Percentiles rank a stretch among this genome's conserved stretches.
These are phyloP conservation scores for Anolis sagrei DNA, from an alignment of 2,113 vertebrate species.

Conservation along the genomic window DNA sequence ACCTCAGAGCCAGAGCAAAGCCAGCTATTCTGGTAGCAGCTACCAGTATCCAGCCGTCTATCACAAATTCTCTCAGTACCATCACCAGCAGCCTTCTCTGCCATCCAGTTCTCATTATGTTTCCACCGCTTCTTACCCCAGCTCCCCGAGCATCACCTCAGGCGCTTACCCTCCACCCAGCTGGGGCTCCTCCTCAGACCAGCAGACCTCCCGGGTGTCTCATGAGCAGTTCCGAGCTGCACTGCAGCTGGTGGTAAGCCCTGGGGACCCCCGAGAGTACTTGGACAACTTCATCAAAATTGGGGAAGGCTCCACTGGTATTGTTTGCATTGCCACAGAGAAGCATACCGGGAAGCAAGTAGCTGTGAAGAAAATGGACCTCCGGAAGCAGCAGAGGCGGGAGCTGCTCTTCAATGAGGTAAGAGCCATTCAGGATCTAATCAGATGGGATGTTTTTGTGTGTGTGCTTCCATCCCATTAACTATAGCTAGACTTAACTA, in stretches of 20 bases:
- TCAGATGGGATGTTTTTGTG: rapidly evolving
- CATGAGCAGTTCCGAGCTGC: conserved; percentile 98
- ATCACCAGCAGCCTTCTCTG: conserved; percentile 88
- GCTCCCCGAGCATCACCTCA: conserved; percentile 90
- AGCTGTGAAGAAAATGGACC: conserved; percentile 99
- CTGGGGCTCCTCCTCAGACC: conserved; percentile 94
- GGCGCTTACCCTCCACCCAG: conserved; percentile 92
- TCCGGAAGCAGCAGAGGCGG: conserved; percentile 95
- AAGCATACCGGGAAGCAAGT: conserved; percentile 97
- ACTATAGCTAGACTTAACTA: neutral
- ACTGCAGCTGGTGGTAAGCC: conserved; percentile 95
- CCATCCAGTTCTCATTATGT: conserved; percentile 92
- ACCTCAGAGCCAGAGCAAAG: conserved; percentile 94
- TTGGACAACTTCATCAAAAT: conserved; percentile 99
- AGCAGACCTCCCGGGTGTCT: conserved; percentile 93
- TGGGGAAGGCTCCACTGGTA: conserved; percentile 96
- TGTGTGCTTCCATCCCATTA: neutral
- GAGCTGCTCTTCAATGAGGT: conserved; percentile 99
- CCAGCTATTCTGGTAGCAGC: conserved; percentile 84
- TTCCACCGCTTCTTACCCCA: conserved; percentile 92
- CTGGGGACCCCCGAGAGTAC: conserved; percentile 95
- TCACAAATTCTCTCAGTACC: conserved; percentile 88
- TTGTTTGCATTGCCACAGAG: conserved; percentile 96
- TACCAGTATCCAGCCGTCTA: conserved; percentile 90
- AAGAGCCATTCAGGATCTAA: neutral